These are phyloP conservation scores for Dynastes maya DNA, from an alignment of 2,888 invertebrate genomes.

Conservation along the genomic window DNA sequence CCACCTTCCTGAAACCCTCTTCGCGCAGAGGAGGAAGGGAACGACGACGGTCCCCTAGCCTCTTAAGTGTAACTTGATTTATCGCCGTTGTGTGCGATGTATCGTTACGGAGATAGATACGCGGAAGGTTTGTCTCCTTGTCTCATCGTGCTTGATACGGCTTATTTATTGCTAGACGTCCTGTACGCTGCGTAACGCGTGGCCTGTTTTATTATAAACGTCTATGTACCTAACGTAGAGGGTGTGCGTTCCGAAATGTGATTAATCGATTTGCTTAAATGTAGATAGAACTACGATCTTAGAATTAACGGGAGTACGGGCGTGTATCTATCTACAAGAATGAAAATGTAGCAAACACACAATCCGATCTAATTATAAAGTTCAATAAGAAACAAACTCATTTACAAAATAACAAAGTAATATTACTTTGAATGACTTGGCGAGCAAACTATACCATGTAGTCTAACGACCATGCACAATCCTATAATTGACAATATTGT, in stretches of 20 bases:
- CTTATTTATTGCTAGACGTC: slow-evolving; percentile 23
- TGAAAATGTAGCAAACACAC: too few species aligned
- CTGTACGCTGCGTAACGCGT: neutral
- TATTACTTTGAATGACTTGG: too few species aligned
- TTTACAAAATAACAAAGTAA: too few species aligned
- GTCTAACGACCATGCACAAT: too few species aligned
- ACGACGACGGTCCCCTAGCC: neutral
- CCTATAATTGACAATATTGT: too few species aligned
- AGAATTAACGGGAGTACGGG: too few species aligned
- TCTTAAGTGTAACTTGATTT: slow-evolving; percentile 35
- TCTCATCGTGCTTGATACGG: slow-evolving; percentile 19
- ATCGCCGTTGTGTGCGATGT: slow-evolving; percentile 13
- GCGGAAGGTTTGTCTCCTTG: slow-evolving; percentile 30
- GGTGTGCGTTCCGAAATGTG: slow-evolving; percentile 11
- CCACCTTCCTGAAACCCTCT: slow-evolving; percentile 7
- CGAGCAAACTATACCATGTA: too few species aligned
- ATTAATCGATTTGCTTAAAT: slow-evolving; percentile 37
- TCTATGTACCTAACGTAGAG: neutral
- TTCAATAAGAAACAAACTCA: too few species aligned
- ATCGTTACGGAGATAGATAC: slow-evolving; percentile 25
- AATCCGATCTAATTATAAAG: too few species aligned
- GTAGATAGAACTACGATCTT: neutral
- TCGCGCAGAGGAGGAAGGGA: slow-evolving; percentile 9
- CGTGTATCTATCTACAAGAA: too few species aligned
- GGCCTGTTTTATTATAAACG: neutral